Evolutionary conservation across 2,797 vertebrate species (phyloP).

Genomic region (Crenuchus spilurus): DNA sequence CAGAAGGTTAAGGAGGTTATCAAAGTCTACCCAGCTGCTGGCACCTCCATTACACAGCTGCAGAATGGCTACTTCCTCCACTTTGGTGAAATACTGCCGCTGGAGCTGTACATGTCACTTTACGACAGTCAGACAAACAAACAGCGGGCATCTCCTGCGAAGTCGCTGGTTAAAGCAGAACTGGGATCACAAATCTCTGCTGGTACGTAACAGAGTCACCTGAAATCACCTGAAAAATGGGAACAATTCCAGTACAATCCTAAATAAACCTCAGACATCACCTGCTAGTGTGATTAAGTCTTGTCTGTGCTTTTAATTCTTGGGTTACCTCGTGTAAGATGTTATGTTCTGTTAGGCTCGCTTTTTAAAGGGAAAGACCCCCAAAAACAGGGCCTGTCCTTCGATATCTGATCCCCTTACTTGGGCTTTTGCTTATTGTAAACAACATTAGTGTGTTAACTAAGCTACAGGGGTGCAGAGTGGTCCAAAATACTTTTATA

Average conservation of each 20-base stretch:
- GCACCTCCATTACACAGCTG: constrained; percentile 62
- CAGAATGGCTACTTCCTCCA: constrained; percentile 53
- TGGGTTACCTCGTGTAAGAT: no score
- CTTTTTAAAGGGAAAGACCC: no score
- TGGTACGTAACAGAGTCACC: constrained; percentile 52
- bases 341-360: no score
- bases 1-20: constrained; percentile 68
- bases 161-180: not conserved
- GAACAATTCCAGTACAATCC: no score
- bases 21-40: constrained; percentile 41
- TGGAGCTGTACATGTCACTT: constrained; percentile 66
- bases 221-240: no score
- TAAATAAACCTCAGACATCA: no score
- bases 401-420: no score
- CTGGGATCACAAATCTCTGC: constrained; percentile 13
- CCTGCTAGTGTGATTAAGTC: no score
- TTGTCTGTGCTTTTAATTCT: no score
- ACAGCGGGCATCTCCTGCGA: not conserved
- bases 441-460: not conserved
- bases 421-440: not conserved
- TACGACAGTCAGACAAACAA: constrained; percentile 59
- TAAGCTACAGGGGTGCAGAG: not conserved
- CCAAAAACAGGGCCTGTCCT: no score
- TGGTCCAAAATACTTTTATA: no score
- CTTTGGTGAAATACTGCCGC: constrained; percentile 62